A percentile compares a stretch with the other conserved stretches of the same genome.
Evolutionary conservation across 1,140 invertebrate species (phyloP).

Genomic region (Lasioglossum albipes): DNA sequence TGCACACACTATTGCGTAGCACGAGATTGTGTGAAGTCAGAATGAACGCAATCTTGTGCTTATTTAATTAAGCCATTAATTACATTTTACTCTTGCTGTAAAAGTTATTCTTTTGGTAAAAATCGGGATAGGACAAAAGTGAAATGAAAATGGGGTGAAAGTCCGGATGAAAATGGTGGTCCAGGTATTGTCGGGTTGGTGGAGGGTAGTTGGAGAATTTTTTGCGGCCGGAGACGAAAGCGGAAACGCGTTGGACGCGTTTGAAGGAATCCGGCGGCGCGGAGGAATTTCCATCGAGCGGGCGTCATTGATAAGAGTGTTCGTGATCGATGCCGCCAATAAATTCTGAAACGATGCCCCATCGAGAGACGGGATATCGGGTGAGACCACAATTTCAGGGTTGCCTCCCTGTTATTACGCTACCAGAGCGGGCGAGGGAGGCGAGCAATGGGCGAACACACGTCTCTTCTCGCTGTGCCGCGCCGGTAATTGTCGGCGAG

Average conservation of each 20-base stretch:
- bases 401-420: slow-evolving; percentile 62
- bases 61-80: too few relatives aligned
- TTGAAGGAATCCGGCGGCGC: background rate
- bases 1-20: too few relatives aligned
- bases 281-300: slow-evolving; percentile 16
- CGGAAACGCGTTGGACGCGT: background rate
- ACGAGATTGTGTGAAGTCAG: too few relatives aligned
- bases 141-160: too few relatives aligned
- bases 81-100: too few relatives aligned
- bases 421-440: slow-evolving; percentile 55
- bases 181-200: too few relatives aligned
- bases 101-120: too few relatives aligned
- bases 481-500: slow-evolving; percentile 65
- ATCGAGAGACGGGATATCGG: slow-evolving; percentile 45
- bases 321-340: slow-evolving; percentile 56
- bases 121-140: too few relatives aligned
- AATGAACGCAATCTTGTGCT: too few relatives aligned
- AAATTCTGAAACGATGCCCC: slow-evolving; percentile 55
- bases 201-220: background rate
- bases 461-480: slow-evolving; percentile 38
- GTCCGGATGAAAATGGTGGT: too few relatives aligned
- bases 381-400: slow-evolving; percentile 57
- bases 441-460: slow-evolving; percentile 39
- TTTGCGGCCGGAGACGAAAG: background rate
- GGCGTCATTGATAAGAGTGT: slow-evolving; percentile 42